Percentiles rank a stretch among this genome's conserved stretches.
Evolutionary conservation across 2,888 invertebrate genomes (phyloP).

Genomic region (Psococerastis gibbosa): DNA sequence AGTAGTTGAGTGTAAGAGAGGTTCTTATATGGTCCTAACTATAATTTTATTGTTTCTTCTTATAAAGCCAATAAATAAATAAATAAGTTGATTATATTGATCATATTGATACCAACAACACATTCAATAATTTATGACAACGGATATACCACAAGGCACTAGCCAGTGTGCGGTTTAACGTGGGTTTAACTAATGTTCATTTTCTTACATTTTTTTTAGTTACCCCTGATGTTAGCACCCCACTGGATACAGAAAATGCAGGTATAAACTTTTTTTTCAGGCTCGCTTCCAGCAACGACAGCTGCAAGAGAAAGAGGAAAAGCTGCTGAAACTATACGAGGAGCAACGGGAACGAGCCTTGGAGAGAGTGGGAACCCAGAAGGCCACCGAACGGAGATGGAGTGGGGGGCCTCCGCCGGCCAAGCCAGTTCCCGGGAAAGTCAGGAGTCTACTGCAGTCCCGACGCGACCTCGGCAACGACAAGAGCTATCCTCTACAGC

Average conservation of each 20-base stretch:
- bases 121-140: no score
- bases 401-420: conserved; percentile 25
- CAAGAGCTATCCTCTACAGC: conserved; percentile 63
- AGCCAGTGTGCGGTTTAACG: no score
- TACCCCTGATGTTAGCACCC: not conserved
- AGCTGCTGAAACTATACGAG: conserved; percentile 48
- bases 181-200: no score
- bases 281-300: conserved; percentile 69
- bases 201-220: no score
- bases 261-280: conserved; percentile 36
- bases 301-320: conserved; percentile 60
- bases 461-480: conserved; percentile 41
- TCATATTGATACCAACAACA: no score
- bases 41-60: no score
- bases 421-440: conserved; percentile 32
- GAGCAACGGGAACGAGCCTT: conserved; percentile 39
- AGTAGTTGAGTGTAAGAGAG: no score
- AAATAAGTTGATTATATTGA: no score
- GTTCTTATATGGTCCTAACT: no score
- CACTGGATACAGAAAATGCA: no score
- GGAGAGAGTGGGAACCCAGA: conserved; percentile 32
- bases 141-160: no score
- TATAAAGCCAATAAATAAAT: no score
- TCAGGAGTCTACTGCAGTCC: conserved; percentile 74
- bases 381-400: conserved; percentile 20